Percentiles rank a stretch among this genome's conserved stretches.
These are phyloP conservation scores for Phortica variegata DNA, from an alignment of 1,140 invertebrate species.

Conservation along the genomic window DNA sequence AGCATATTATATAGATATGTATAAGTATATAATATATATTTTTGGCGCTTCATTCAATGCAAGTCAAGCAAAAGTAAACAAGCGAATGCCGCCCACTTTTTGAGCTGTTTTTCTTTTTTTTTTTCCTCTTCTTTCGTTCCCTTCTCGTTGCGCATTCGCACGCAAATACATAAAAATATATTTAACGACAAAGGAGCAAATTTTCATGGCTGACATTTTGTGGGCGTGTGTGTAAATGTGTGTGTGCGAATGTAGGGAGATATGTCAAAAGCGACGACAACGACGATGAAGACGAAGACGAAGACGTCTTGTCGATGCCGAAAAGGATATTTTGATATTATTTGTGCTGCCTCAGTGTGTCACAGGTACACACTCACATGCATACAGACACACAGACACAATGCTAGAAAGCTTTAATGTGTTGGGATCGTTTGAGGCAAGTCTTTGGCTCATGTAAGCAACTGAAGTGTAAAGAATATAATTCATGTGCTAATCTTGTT, in stretches of 20 bases:
- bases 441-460: too few relatives aligned
- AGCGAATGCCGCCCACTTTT: conserved; percentile 3
- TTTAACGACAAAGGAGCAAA: too few relatives aligned
- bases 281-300: too few relatives aligned
- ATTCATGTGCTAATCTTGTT: too few relatives aligned
- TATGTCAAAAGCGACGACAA: conserved; percentile 8
- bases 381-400: conserved; percentile 10
- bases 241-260: neutral
- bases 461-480: too few relatives aligned
- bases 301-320: too few relatives aligned
- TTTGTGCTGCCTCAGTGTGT: conserved; percentile 29
- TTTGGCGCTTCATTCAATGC: too few relatives aligned
- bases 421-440: too few relatives aligned
- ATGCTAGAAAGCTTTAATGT: too few relatives aligned
- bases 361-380: conserved; percentile 23
- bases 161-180: conserved; percentile 37
- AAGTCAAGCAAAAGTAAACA: conserved; percentile 3
- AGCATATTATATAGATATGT: too few relatives aligned
- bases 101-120: neutral
- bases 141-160: neutral
- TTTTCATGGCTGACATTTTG: too few relatives aligned
- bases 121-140: neutral
- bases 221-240: neutral
- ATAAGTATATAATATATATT: too few relatives aligned
- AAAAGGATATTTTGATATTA: conserved; percentile 19